Evolutionary conservation across 1,140 invertebrate species (phyloP), one percentile per base, ranked within the genome.

Genomic region (Pogonus chalceus): DNA sequence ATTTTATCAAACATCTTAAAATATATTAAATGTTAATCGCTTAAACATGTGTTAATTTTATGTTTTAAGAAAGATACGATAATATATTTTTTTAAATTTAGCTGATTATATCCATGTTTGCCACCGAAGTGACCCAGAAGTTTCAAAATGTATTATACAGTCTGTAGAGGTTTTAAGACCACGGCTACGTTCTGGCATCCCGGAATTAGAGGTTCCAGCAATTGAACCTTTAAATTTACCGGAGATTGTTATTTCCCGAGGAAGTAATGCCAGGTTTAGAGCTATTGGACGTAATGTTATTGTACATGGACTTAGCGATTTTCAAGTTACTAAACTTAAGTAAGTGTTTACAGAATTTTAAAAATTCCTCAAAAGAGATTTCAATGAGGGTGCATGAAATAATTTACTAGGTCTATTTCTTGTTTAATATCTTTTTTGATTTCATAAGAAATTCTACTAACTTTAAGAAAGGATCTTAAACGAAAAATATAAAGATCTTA

Each of bases 41-140:
- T 7, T 7, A 7, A 31, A 7, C 14, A 7, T 14, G 26, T 31
- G 4, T 31, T 14, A 31, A 7, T 43, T 9, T 3, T 7, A 43
- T 4, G 4, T 7, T 43, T 20, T 7, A 43, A 43, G 18, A 3
- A 18, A 4, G 3, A 43, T 43, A n/a, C 18, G 9, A 43, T 43
- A 31, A 31, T 31, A 31, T 31, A 7, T 31, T 4, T 14, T 31
- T 31, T 2, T 23, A 23, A 23, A 23, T 23, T 31, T 69, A 87
- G 84, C 84, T 9, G 69, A 74, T 1, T 85, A 82, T 62, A 76
- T 87, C 0, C 70, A 81, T 35, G 58, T 81, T 7, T 87, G 84
- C 59, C 78, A 80, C 52, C 72, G 78, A 0, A 76, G 74, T 43
- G 77, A 83, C 62, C 75, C 75, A 0, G 70, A 82, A 0, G 60